Evolutionary conservation across 2,113 vertebrate genomes (phyloP), one percentile per base, ranked within the genome.

Genomic region (Caloenas nicobarica): DNA sequence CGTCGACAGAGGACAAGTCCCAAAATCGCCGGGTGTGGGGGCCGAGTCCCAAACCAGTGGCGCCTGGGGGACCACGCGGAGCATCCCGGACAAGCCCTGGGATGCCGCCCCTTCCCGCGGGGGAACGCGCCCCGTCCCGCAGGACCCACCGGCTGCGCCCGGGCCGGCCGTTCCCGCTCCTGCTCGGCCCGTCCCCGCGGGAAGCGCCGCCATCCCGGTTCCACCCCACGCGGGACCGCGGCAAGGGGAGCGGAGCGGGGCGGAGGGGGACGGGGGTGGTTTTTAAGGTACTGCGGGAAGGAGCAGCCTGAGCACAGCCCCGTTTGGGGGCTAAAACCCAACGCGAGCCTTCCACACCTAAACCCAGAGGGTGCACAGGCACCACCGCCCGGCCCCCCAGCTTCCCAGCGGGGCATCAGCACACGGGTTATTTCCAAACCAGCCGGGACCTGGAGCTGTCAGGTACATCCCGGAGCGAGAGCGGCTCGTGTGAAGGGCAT

Each of bases 1-100:
- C 40, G 9, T 7, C 3, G 15, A 13, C 66, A 25, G 25, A 9
- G 5, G 9, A 18, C 65, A n/a, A 36, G 18, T 3, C 42, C n/a
- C 31, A 2, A 0, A 25, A 19, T 14, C 3, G 38, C n/a, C 33
- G 16, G 4, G 5, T 4, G 16, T 2, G 4, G 26, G 33, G 11
- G 11, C 6, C 36, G 56, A 28, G 11, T 13, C 54, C 9, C 36
- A 14, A 18, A 34, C 16, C 64, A 31, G 71, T 11, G 25, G 5
- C 2, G 6, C 26, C 22, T 11, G 17, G 44, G 18, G 54, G 29
- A 31, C 9, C 4, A 6, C 26, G 57, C 65, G 28, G 64, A 9
- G 7, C 31, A 44, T 2, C 36, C 33, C 62, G 6, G 11, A 7
- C 26, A 5, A 17, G 13, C 28, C n/a, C 31, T 2, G 38, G 50